A percentile compares a stretch with the other conserved stretches of the same genome.
These are phyloP conservation scores for Mus spretus DNA, from an alignment of 2,797 vertebrate species.

Conservation along the genomic window DNA sequence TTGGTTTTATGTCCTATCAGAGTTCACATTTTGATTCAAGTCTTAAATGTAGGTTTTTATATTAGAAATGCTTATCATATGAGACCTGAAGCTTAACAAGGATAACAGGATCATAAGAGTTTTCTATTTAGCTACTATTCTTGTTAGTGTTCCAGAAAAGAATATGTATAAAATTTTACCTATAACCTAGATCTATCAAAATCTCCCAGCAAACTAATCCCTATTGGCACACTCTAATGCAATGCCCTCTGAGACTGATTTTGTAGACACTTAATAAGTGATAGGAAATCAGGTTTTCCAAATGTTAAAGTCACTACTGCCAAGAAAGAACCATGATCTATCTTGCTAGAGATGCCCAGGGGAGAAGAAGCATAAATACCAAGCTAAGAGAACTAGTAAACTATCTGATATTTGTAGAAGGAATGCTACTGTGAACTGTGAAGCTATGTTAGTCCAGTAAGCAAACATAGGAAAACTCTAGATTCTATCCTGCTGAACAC, in stretches of 20 bases:
- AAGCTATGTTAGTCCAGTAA: not conserved
- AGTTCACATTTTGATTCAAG: not conserved
- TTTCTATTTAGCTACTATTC: not conserved
- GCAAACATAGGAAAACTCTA: not conserved
- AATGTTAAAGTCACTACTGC: not conserved
- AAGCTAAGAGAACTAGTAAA: not conserved
- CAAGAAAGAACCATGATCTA: not conserved
- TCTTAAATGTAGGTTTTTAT: slow-evolving; percentile 4
- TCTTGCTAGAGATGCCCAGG: not conserved
- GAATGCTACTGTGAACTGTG: not conserved
- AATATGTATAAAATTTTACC: not conserved
- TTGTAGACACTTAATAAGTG: not conserved
- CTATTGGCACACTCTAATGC: not conserved
- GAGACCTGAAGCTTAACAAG: not conserved
- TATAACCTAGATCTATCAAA: not conserved
- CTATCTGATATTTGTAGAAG: not conserved
- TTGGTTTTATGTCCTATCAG: not conserved
- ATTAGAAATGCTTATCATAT: not conserved
- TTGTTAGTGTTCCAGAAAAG: not conserved
- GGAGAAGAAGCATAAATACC: not conserved
- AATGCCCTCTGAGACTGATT: not conserved
- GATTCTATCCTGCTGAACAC: not conserved
- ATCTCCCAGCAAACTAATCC: not conserved
- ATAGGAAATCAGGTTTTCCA: not conserved
- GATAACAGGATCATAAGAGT: not conserved